Base-by-base conservation (phyloP, 1,140 invertebrate species). In the Periplaneta americana region DNA sequence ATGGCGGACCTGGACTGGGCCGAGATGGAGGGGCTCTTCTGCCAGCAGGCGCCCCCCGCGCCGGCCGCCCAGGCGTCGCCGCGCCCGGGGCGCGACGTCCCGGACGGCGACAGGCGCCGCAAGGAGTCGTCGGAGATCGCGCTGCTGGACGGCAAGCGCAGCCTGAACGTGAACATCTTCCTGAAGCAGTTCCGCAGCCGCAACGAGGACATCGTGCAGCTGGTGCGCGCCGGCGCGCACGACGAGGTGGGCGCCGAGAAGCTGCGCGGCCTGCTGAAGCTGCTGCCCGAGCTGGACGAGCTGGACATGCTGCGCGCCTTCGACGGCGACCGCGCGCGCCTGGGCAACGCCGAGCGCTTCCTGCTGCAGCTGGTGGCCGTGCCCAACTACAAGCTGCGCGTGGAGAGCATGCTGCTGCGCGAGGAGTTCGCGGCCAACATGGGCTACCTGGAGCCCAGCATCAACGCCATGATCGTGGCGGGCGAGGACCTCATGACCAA, bases 81-180 rank as follows among this genome's bases (percentile, higher is more conserved):
- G 15, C 78, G 81, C 15, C 66, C 82, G 32, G 82, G 82, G 11
- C 82, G 85, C 17, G 84, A 85, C 39, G 39, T 57, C 6, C 57
- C 77, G 34, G 85, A 84, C n/a, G 75, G 74, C 78, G 90, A 92
- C 83, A 90, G 88, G 84, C 88, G 91, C 75, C 89, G 94, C 82
- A 94, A 95, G 84, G 94, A 96, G 86, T 91, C 90, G 57, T 90
- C 91, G 0, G 93, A 94, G 92, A 96, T 98, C 83, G 95, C 93
- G 22, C 89, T 98, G 57, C 88, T 98, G 57, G 97, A 98, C 87
- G 96, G 96, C n/a, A 99, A 99, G 88, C 89, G 97, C 83, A 99
- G 97, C 87, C 89, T 99, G 39, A 99, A 98, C 86, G 96, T 99
- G 1, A 99, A 99, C 87, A 99, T 99, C 83, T 99, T 99, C 88